Conservation (phyloP, 1,140 invertebrate species). For the Lepeophtheirus salmonis region DNA sequence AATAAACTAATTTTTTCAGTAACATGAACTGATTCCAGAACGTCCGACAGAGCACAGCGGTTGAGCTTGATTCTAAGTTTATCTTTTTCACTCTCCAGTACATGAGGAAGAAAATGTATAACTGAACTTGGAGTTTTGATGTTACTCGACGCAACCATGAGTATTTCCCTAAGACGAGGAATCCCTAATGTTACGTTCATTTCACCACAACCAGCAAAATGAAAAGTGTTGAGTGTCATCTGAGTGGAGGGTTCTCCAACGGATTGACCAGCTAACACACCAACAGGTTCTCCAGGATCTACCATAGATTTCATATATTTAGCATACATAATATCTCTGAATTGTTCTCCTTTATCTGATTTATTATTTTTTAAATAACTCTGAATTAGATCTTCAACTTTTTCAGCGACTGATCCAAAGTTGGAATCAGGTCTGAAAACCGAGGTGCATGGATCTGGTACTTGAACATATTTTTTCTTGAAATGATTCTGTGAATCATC, state of each 20-base stretch:
- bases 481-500: constrained; percentile 22
- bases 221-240: constrained; percentile 99
- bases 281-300: constrained; percentile 85
- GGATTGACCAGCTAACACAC: constrained; percentile 44
- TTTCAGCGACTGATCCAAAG: constrained; percentile 63
- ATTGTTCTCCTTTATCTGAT: constrained; percentile 29
- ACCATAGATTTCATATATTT: constrained; percentile 56
- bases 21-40: constrained; percentile 52
- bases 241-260: constrained; percentile 98
- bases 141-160: constrained; percentile 78
- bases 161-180: constrained; percentile 48
- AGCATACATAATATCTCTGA: constrained; percentile 48
- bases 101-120: constrained; percentile 45
- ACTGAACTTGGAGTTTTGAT: constrained; percentile 94
- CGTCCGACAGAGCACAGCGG: constrained; percentile 51
- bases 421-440: constrained; percentile 46
- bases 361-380: constrained; percentile 37
- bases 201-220: constrained; percentile 96
- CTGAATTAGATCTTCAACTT: constrained; percentile 44
- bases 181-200: constrained; percentile 95
- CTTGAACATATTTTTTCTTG: constrained; percentile 22
- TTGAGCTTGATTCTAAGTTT: constrained; percentile 47
- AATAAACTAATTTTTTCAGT: constrained; percentile 21
- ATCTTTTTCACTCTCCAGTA: constrained; percentile 37
- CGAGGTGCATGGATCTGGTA: constrained; percentile 45